Percentiles rank a stretch among this genome's conserved stretches.
Conservation (phyloP, 1,140 invertebrate species). For the Drosophila sp. region DNA sequence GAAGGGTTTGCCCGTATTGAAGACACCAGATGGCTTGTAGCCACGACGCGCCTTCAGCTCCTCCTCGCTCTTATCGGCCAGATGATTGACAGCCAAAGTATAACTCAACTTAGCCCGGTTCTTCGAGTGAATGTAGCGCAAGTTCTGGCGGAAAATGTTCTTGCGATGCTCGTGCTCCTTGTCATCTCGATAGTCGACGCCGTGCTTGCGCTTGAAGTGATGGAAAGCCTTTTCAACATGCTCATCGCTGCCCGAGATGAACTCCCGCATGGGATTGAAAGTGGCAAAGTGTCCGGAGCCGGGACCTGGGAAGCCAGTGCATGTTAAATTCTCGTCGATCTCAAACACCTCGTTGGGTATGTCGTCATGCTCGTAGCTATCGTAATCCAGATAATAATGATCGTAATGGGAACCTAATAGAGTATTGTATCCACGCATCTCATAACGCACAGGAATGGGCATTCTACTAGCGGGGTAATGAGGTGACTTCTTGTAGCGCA, state of each 20-base stretch:
- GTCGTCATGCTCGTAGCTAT: constrained; percentile 88
- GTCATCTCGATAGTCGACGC: constrained; percentile 88
- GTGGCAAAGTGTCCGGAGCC: constrained; percentile 90
- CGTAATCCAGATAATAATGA: constrained; percentile 96
- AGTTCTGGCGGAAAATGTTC: constrained; percentile 94
- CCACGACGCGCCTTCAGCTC: constrained; percentile 94
- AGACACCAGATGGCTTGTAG: constrained; percentile 87
- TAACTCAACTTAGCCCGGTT: constrained; percentile 92
- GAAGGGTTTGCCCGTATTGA: constrained; percentile 88
- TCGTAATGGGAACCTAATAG: constrained; percentile 97
- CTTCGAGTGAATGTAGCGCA: constrained; percentile 93
- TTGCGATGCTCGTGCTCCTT: constrained; percentile 90
- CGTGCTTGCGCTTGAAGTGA: constrained; percentile 90
- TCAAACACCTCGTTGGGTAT: constrained; percentile 90
- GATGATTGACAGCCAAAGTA: constrained; percentile 93
- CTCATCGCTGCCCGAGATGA: constrained; percentile 89
- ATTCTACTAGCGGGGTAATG: constrained; percentile 82
- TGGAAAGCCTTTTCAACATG: constrained; percentile 93
- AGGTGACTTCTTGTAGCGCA: constrained; percentile 88
- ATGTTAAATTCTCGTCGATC: constrained; percentile 88
- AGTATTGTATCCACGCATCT: constrained; percentile 97
- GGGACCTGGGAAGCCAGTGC: constrained; percentile 94
- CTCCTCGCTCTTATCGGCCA: constrained; percentile 92
- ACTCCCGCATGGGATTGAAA: constrained; percentile 97
- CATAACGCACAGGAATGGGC: constrained; percentile 90